Conservation (phyloP, 2,797 vertebrate genomes). For the Hypotaenidia philippensis region DNA sequence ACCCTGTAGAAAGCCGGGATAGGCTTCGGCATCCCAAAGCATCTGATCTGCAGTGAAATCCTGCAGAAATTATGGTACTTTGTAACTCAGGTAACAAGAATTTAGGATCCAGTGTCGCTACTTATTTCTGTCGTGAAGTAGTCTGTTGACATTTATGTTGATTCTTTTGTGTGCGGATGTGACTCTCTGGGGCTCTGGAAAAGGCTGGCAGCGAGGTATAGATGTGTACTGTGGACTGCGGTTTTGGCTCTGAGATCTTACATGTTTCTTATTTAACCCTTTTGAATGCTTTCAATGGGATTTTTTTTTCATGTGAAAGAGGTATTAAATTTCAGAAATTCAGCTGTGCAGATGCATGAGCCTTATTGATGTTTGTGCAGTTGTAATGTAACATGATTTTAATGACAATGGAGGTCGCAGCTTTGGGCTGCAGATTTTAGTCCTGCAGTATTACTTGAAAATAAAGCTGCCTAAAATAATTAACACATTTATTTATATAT, state of each 20-base stretch:
- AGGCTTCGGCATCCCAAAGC: slow-evolving; percentile 13
- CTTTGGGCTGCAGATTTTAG: neutral
- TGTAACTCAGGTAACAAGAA: slow-evolving; percentile 13
- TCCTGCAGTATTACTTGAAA: neutral
- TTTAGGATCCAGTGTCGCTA: neutral
- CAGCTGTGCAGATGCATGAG: neutral
- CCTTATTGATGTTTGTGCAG: neutral
- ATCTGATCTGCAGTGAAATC: slow-evolving; percentile 29
- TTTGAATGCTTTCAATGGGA: neutral
- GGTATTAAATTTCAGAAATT: neutral
- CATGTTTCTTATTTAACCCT: neutral
- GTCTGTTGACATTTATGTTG: slow-evolving; percentile 15
- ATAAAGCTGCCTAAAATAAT: neutral
- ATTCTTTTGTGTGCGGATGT: slow-evolving; percentile 17
- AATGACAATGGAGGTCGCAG: neutral
- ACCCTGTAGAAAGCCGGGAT: neutral
- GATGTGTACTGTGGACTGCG: neutral
- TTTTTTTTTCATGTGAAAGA: neutral
- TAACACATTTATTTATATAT: neutral
- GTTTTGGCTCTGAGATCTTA: neutral
- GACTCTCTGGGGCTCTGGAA: neutral
- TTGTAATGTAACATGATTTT: neutral
- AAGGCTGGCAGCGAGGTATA: neutral
- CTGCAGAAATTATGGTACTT: slow-evolving; percentile 18
- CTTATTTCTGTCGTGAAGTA: slow-evolving; percentile 44